Conservation (phyloP, 2,888 invertebrate genomes). For the Spatulosminthurus flaviceps region DNA sequence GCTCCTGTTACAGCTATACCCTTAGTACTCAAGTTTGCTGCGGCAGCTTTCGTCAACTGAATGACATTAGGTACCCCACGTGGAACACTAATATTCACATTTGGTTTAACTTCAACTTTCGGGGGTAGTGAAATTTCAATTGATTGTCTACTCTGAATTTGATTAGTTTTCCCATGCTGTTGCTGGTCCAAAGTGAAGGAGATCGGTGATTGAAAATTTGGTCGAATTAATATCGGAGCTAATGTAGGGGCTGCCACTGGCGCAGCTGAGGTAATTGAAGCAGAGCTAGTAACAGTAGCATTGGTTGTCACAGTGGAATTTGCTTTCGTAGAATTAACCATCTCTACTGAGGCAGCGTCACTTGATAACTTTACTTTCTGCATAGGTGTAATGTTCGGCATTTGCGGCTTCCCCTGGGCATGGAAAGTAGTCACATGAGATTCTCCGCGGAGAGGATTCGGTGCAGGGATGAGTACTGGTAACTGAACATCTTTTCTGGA, state of each 20-base stretch:
- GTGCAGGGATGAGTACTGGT: constrained; percentile 34
- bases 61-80: constrained; percentile 51
- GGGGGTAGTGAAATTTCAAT: constrained; percentile 23
- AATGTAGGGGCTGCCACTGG: constrained; percentile 6
- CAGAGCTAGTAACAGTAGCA: neutral
- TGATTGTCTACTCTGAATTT: constrained; percentile 30
- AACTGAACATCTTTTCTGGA: constrained; percentile 23
- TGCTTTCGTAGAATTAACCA: neutral
- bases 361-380: constrained; percentile 9
- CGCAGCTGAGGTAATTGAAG: neutral
- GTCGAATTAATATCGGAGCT: constrained; percentile 39
- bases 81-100: constrained; percentile 39
- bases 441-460: constrained; percentile 20
- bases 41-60: constrained; percentile 52
- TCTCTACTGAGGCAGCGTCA: neutral
- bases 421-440: constrained; percentile 15
- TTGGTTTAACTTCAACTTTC: constrained; percentile 38
- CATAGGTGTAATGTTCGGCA: constrained; percentile 34
- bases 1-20: constrained; percentile 44
- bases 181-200: constrained; percentile 30
- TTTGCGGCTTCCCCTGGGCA: constrained; percentile 36
- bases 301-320: neutral
- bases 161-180: neutral
- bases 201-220: constrained; percentile 27
- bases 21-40: constrained; percentile 47